Base-by-base conservation (phyloP, 2,113 vertebrate species). In the Gorsachius goisagi region DNA sequence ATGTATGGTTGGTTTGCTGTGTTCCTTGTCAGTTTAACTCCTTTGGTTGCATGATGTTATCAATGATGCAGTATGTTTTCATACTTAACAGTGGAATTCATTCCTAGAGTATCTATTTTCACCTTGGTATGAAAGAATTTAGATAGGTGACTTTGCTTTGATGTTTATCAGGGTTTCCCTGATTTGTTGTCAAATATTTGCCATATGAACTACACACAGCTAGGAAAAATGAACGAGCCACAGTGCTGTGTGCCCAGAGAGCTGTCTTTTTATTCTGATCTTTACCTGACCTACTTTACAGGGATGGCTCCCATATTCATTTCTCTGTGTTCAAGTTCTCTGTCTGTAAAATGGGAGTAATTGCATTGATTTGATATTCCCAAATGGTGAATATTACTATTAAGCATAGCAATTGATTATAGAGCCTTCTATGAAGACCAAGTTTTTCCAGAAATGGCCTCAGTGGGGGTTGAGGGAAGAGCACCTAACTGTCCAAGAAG, bases 291-390 rank as follows among this genome's bases (percentile, higher is more conserved):
- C 12, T 62, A 17, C 6, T 73, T 86, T 58, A 64, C 5, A 44
- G 27, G 13, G 20, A 16, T 44, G 33, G 8, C 27, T 49, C 33
- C 6, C 0, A 0, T 12, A 35, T 68, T 77, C 0, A 30, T 86
- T 58, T 81, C 44, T 81, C 50, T 74, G 18, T 62, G 28, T 26
- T 86, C 37, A 24, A 64, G 44, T 67, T 71, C 23, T 84, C 44
- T 6, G 2, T 12, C 20, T 50, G 44, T 23, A 78, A 84, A 93
- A 75, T 53, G 15, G 9, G 20, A 63, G 11, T 52, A 41, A 52
- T 21, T 73, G 27, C n/a, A 33, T 21, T 67, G 35, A 72, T 93
- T 82, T 53, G 35, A 64, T 75, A 55, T 72, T 39, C 26, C 16
- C 53, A 78, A 67, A n/a, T 82, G 55, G 80, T 69, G 15, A 63